Base-by-base conservation (phyloP, 2,888 invertebrate species). In the Hedya salicella region DNA sequence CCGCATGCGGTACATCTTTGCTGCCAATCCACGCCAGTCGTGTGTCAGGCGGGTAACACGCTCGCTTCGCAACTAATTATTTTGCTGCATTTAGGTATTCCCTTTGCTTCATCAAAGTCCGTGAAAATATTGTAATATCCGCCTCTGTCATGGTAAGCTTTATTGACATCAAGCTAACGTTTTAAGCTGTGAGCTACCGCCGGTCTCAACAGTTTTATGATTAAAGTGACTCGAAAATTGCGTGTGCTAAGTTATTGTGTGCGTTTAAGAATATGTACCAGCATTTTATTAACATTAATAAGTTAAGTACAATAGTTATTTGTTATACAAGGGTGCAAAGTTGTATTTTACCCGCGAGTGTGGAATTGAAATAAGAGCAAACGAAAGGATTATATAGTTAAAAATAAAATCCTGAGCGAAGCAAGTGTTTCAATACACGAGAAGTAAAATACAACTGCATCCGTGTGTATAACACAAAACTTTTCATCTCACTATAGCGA, bases 31-130 rank as follows among this genome's bases (percentile, higher is more conserved):
- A 67, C 17, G 1, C 8, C 0, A 40, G 1, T 69, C 9, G 70
- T 84, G 61, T 78, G 75, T 78, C 71, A 42, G 75, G 36, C 32
- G 36, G 44, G 50, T 71, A 70, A 75, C 77, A 76, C 76, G 79
- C 78, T 72, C 75, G 79, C 76, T 79, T 85, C 82, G 74, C 75
- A 82, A 84, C 89, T 88, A 89, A 91, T 91, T 91, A 91, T 89
- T 89, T 86, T 80, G 78, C 81, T 83, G 85, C 86, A 85, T 86
- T 89, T 86, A 87, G 82, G 80, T 82, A 89, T 89, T 91, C 89
- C 79, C 84, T 89, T 88, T 91, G 86, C 82, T 72, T 68, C 78
- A 78, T 82, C 82, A 85, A 86, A 86, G 80, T 82, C 76, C 74
- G 75, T 75, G 82, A 85, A 88, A 86, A 87, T 90, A 88, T 88